These are phyloP conservation scores for Pogonocherus hispidulus DNA, from an alignment of 2,888 invertebrate species.

Conservation along the genomic window DNA sequence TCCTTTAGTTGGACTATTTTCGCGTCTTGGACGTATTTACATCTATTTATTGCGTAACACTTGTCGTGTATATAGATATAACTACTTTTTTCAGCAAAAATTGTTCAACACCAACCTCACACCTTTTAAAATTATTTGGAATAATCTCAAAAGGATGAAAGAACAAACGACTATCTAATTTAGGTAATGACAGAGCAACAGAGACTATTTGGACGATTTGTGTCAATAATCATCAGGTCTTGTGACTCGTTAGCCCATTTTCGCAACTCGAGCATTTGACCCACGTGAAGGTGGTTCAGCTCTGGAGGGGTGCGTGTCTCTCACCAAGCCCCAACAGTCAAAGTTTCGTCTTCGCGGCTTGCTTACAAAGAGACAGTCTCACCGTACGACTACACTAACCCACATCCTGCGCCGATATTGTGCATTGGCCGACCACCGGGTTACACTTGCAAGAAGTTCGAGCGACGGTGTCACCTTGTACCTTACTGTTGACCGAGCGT, in stretches of 20 bases:
- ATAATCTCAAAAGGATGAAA: no score
- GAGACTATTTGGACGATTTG: no score
- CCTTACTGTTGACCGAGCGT: constrained; percentile 20
- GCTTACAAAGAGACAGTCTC: constrained; percentile 15
- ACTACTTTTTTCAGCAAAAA: no score
- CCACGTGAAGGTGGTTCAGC: constrained; percentile 8
- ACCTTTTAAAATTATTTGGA: no score
- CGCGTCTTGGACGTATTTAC: no score
- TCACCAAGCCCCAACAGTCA: constrained; percentile 13
- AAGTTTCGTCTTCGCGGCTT: constrained; percentile 19
- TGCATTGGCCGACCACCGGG: constrained; percentile 10
- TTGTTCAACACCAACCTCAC: no score
- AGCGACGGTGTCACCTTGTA: constrained; percentile 5
- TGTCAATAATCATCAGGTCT: neutral
- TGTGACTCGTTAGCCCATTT: constrained; percentile 9
- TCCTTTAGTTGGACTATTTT: no score
- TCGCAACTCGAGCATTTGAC: constrained; percentile 10
- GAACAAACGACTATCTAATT: no score
- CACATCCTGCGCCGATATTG: neutral
- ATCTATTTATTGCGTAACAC: no score
- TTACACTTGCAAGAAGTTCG: constrained; percentile 12
- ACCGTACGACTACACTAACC: constrained; percentile 9
- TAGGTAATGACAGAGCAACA: no score
- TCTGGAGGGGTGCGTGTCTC: constrained; percentile 17
- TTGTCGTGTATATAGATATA: no score